These are phyloP conservation scores for Circaetus gallicus DNA, from an alignment of 2,113 vertebrate species.

Conservation along the genomic window DNA sequence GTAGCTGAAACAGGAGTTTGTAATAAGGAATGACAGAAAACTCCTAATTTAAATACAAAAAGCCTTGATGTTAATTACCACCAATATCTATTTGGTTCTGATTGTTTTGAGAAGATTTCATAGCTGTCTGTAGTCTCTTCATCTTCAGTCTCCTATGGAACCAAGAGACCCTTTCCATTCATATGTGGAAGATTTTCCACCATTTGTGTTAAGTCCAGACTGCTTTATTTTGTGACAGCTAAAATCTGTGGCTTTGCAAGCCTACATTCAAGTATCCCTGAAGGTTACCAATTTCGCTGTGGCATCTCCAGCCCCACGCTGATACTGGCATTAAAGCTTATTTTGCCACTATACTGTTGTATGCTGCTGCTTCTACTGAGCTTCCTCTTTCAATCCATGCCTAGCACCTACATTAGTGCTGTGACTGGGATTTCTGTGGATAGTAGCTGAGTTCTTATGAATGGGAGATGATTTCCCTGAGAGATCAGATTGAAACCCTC, in stretches of 20 bases:
- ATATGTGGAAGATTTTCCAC: not conserved
- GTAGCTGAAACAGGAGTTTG: not conserved
- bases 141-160: not conserved
- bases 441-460: not conserved
- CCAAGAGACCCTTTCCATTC: not conserved
- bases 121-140: not conserved
- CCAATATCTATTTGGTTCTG: not conserved
- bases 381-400: not conserved
- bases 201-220: not conserved
- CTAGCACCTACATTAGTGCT: not conserved
- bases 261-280: not conserved
- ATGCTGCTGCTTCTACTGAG: not conserved
- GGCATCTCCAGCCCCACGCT: not conserved
- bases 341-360: fast-evolving
- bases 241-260: not conserved
- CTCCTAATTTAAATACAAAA: not conserved
- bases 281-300: not conserved
- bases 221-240: not conserved
- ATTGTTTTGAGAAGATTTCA: not conserved
- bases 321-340: not conserved
- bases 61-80: not conserved
- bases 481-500: not conserved
- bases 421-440: not conserved
- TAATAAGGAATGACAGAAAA: not conserved
- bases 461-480: not conserved